Percentiles rank a stretch among this genome's conserved stretches.
Conservation (phyloP, 2,888 invertebrate species). For the Micropterix aruncella region DNA sequence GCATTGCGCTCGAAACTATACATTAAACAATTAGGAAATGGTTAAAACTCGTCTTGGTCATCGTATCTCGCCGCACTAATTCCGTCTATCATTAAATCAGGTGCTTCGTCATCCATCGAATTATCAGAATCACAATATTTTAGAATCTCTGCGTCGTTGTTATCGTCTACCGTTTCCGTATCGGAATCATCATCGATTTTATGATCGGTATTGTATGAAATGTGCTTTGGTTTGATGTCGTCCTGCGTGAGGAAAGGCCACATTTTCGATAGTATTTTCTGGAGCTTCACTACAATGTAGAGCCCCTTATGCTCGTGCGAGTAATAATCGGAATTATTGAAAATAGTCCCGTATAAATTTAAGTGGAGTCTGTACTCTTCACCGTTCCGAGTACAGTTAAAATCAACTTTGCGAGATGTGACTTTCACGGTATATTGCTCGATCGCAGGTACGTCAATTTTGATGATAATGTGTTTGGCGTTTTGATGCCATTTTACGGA, state of each 20-base stretch:
- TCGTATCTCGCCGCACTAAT: no score
- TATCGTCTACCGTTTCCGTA: no score
- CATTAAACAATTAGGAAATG: no score
- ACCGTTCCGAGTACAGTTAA: slow-evolving; percentile 19
- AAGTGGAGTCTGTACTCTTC: slow-evolving; percentile 23
- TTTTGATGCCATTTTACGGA: slow-evolving; percentile 25
- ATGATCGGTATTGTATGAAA: no score
- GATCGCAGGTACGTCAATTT: slow-evolving; percentile 24
- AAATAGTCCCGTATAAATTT: slow-evolving; percentile 25
- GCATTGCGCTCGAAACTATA: no score
- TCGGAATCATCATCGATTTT: no score
- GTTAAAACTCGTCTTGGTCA: no score
- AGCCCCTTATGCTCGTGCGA: slow-evolving; percentile 24
- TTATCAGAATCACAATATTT: no score
- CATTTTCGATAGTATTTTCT: slow-evolving; percentile 20
- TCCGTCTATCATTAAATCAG: no score
- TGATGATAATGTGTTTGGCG: slow-evolving; percentile 18
- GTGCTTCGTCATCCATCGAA: no score
- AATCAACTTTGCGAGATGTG: slow-evolving; percentile 18
- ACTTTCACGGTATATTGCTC: slow-evolving; percentile 22
- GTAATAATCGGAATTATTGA: slow-evolving; percentile 16
- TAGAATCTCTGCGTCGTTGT: no score
- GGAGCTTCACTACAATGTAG: slow-evolving; percentile 23
- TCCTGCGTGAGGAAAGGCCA: slow-evolving; percentile 25
- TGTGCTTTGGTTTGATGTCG: slow-evolving; percentile 21